phyloP scores from a whole-genome alignment of 1,140 invertebrate genomes.

The Maniola jurtina region DNA sequence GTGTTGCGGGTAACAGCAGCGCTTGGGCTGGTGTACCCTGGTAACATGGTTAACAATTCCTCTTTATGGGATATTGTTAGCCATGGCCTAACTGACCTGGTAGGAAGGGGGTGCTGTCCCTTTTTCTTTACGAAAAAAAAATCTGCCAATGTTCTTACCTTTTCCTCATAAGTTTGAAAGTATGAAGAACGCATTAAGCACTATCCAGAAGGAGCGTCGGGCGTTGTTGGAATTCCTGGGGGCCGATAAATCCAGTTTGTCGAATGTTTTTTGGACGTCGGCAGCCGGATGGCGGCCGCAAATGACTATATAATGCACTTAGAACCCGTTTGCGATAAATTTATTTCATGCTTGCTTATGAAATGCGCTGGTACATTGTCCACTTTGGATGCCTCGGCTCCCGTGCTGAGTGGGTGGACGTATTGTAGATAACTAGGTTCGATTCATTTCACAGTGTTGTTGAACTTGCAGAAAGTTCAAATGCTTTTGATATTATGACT shows the following conservation, averaged over 20 bases:
- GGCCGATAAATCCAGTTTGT: slow-evolving; percentile 40
- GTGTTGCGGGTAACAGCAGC: too few relatives aligned
- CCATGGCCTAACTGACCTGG: too few relatives aligned
- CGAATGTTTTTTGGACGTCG: slow-evolving; percentile 34
- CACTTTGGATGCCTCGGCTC: background rate
- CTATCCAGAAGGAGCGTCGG: slow-evolving; percentile 18
- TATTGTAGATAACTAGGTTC: background rate
- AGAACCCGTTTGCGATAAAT: slow-evolving; percentile 31
- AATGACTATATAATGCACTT: slow-evolving; percentile 44
- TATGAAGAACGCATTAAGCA: background rate
- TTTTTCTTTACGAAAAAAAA: too few relatives aligned
- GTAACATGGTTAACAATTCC: too few relatives aligned
- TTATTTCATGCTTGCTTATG: slow-evolving; percentile 25
- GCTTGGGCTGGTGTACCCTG: too few relatives aligned
- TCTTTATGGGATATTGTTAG: too few relatives aligned
- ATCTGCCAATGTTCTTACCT: too few relatives aligned
- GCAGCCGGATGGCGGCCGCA: slow-evolving; percentile 36
- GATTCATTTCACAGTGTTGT: background rate
- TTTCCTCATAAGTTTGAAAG: background rate
- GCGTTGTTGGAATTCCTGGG: slow-evolving; percentile 26
- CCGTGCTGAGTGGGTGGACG: background rate
- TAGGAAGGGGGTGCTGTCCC: too few relatives aligned
- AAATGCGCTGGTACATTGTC: slow-evolving; percentile 11
- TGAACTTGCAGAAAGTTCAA: background rate
- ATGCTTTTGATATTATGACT: background rate